These are phyloP conservation scores for Larimichthys polyactis DNA, from an alignment of 2,113 vertebrate genomes.

Conservation along the genomic window DNA sequence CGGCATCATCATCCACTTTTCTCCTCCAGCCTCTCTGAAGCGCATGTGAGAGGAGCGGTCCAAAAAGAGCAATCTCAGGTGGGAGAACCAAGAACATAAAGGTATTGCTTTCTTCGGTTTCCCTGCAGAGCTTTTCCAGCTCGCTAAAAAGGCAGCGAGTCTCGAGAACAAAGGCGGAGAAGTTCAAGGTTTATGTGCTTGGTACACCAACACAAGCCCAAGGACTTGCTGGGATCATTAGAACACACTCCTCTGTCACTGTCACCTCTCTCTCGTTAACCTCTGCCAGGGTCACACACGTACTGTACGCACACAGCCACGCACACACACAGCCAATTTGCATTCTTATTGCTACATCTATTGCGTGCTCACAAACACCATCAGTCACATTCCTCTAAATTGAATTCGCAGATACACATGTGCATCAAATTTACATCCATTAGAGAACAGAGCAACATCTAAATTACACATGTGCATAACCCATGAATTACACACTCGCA, in stretches of 20 bases:
- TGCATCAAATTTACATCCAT: slow-evolving; percentile 71
- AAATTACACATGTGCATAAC: slow-evolving; percentile 46
- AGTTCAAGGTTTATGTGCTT: slow-evolving; percentile 60
- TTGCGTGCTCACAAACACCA: slow-evolving; percentile 62
- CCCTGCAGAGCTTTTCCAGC: background rate
- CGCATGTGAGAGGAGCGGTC: background rate
- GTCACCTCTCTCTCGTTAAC: slow-evolving; percentile 69
- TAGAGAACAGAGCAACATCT: slow-evolving; percentile 51
- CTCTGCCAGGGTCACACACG: slow-evolving; percentile 62
- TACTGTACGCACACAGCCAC: slow-evolving; percentile 45
- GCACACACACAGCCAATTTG: slow-evolving; percentile 63
- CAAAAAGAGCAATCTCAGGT: background rate
- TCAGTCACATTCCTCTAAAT: slow-evolving; percentile 71
- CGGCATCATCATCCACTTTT: background rate
- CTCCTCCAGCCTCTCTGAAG: background rate
- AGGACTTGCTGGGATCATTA: slow-evolving; percentile 69
- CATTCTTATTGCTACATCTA: slow-evolving; percentile 70
- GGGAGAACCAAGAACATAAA: background rate
- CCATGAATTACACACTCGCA: slow-evolving; percentile 2
- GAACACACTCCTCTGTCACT: slow-evolving; percentile 65
- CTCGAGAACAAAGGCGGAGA: slow-evolving; percentile 32
- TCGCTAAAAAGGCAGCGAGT: background rate
- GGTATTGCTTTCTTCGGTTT: background rate
- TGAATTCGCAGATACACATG: slow-evolving; percentile 68
- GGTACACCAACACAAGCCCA: slow-evolving; percentile 20